A percentile compares a stretch with the other conserved stretches of the same genome.
phyloP scores from a whole-genome alignment of 2,797 vertebrate species.

The Hylomyscus alleni region DNA sequence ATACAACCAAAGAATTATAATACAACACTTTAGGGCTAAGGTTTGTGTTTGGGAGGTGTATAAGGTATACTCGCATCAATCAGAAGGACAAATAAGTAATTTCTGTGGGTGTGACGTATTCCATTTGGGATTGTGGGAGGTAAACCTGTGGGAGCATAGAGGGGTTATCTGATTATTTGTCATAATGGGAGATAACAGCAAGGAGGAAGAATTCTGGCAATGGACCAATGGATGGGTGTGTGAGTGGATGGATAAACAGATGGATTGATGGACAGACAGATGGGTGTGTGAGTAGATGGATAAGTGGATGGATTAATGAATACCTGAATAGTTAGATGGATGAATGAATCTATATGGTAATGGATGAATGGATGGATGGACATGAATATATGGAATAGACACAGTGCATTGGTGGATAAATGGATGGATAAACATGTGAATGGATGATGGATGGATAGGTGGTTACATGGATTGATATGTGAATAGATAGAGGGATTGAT shows the following conservation, averaged over 20 bases:
- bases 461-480: neutral
- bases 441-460: neutral
- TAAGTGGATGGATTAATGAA: neutral
- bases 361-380: neutral
- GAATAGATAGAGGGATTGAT: neutral
- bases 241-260: neutral
- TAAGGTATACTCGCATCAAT: neutral
- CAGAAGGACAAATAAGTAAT: neutral
- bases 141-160: neutral
- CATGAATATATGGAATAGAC: neutral
- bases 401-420: neutral
- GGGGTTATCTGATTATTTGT: neutral
- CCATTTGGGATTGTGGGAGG: neutral
- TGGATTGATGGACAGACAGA: neutral
- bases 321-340: neutral
- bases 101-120: neutral
- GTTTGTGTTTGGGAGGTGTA: neutral
- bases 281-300: neutral
- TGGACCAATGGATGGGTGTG: neutral
- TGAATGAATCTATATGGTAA: neutral
- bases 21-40: neutral
- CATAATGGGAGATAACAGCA: neutral
- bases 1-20: neutral
- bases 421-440: too few species aligned
- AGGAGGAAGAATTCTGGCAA: neutral